Base-by-base conservation (phyloP, 1,140 invertebrate species). In the Globodera rostochiensis region DNA sequence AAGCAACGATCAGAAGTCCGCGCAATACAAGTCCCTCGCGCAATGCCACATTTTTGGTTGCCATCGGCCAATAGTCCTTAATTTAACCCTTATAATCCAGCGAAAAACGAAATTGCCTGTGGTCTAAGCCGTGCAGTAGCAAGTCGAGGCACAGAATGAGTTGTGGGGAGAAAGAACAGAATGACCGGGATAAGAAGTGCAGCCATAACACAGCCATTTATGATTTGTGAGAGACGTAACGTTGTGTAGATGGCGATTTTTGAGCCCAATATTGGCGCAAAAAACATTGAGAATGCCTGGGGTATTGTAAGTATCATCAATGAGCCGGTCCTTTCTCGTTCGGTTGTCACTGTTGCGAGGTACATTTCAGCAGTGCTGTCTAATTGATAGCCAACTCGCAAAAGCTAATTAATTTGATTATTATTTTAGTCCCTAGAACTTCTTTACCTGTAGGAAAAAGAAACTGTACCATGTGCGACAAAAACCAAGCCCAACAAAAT, bases 341-440 rank as follows among this genome's bases (percentile, higher is more conserved):
- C 88, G n/a, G 88, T 89, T 25, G 88, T 89, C 9, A 88, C 87
- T 5, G 88, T 89, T 6, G 88, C 88, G 75, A 89, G 78, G 76
- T 89, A 89, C 88, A 89, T 89, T 80, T 89, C 88, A 47, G 88
- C 88, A 36, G 88, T 90, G 71, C 80, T 79, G 66, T 89, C 88
- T 25, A 89, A 79, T 82, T 89, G 88, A 74, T 89, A 89, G n/a
- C 88, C 88, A 47, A 89, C 66, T 64, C 88, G 81, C 5, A 89
- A 57, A 53, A 89, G 78, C 88, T 87, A 21, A 81, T 47, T 77
- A 82, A 15, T 86, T 47, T n/a, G 9, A 47, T n/a, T 53, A 25
- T 21, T 36, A 36, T 25, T 25, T 25, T 25, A 36, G 36, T 36
- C 36, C 36, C 36, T 36, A 6, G 19, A 49, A 19, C 7, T 7